phyloP scores from a whole-genome alignment of 2,888 invertebrate species.

The Microchrysa polita region DNA sequence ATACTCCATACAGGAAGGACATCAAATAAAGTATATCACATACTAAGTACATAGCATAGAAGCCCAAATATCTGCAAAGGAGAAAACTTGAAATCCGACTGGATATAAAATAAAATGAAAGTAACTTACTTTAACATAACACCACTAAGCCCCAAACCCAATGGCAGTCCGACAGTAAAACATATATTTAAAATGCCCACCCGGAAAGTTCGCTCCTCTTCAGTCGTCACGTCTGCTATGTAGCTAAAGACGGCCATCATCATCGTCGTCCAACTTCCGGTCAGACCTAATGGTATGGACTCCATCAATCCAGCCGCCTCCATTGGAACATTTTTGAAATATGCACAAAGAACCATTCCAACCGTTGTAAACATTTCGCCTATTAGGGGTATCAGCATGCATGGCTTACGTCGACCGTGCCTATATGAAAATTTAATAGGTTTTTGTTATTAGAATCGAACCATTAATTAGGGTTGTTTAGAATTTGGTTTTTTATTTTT shows the following conservation, averaged over 20 bases:
- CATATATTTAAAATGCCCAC: conserved; percentile 90
- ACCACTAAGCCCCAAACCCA: conserved; percentile 90
- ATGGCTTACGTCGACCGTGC: conserved; percentile 68
- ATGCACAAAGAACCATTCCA: conserved; percentile 81
- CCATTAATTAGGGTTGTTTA: not conserved
- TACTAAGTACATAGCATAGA: conserved; percentile 83
- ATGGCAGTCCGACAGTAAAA: conserved; percentile 86
- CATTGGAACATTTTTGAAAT: conserved; percentile 81
- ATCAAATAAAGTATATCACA: conserved; percentile 79
- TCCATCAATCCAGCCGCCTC: conserved; percentile 85
- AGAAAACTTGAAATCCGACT: not conserved
- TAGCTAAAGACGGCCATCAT: conserved; percentile 91
- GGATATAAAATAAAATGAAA: no score
- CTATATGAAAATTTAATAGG: conserved; percentile 48
- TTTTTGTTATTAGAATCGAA: not conserved
- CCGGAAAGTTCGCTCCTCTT: conserved; percentile 82
- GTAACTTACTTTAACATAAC: conserved; percentile 69
- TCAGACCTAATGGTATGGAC: conserved; percentile 82
- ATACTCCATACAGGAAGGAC: conserved; percentile 78
- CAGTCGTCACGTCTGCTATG: conserved; percentile 85
- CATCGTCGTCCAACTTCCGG: conserved; percentile 89
- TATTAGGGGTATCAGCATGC: conserved; percentile 83
- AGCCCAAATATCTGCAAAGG: conserved; percentile 71
- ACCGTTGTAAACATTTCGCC: conserved; percentile 83
- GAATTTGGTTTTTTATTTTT: no score